Percentiles rank a stretch among this genome's conserved stretches.
phyloP scores from a whole-genome alignment of 64 coral and sea anemone genomes.

The Anthopleura sola region DNA sequence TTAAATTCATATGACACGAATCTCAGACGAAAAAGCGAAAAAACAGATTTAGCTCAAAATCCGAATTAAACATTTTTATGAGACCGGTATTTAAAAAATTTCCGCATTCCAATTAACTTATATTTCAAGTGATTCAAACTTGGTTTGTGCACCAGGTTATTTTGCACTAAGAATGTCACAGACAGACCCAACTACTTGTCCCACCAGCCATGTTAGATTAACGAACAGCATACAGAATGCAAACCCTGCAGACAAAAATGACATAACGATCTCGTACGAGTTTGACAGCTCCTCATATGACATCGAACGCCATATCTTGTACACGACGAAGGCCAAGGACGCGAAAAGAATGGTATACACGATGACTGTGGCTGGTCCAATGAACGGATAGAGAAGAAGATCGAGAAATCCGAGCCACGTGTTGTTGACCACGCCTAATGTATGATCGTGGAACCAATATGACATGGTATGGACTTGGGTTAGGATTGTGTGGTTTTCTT shows the following conservation, averaged over 20 bases:
- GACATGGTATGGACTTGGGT: not conserved
- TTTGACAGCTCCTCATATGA: conserved; percentile 6
- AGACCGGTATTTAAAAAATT: no score
- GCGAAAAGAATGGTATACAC: not conserved
- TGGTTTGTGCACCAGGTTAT: not conserved
- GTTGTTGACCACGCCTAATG: not conserved
- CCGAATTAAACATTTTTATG: no score
- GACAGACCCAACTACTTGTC: conserved; percentile 19
- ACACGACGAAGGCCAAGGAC: not conserved
- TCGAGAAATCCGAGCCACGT: not conserved
- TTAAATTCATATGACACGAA: no score
- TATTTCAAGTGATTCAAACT: no score
- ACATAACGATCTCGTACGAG: conserved; percentile 7
- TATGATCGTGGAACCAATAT: not conserved
- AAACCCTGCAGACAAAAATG: conserved; percentile 21
- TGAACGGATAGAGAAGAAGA: not conserved
- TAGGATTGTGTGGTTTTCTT: not conserved
- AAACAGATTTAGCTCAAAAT: no score
- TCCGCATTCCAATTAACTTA: no score
- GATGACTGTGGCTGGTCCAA: not conserved
- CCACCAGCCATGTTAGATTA: conserved; percentile 27
- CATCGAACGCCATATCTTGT: not conserved
- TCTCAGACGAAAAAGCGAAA: no score
- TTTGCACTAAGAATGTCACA: conserved; percentile 25
- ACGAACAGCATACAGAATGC: conserved; percentile 16